Percentiles rank a stretch among this genome's conserved stretches.
Evolutionary conservation across 2,113 vertebrate genomes (phyloP).

Genomic region (Megalops atlanticus): DNA sequence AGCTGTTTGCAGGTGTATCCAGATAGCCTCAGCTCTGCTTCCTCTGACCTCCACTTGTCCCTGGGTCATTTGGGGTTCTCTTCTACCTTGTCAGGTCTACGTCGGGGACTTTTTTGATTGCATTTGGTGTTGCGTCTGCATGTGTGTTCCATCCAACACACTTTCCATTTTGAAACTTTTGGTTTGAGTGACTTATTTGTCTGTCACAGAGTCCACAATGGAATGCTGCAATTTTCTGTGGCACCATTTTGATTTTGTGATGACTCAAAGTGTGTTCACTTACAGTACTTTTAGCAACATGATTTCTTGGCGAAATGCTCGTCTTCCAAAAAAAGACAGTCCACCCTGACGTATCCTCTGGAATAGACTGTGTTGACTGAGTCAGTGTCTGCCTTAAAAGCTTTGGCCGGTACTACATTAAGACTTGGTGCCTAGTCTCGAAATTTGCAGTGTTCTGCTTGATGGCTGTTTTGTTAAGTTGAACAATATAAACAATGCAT

Average conservation of each 20-base stretch:
- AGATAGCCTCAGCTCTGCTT: not conserved
- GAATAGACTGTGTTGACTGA: constrained; percentile 9
- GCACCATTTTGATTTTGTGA: constrained; percentile 20
- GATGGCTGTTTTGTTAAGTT: constrained; percentile 15
- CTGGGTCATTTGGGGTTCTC: not conserved
- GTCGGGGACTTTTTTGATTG: not conserved
- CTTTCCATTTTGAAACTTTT: not conserved
- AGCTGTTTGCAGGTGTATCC: not conserved
- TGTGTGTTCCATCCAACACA: not conserved
- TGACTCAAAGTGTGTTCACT: not conserved
- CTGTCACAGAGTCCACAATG: not conserved
- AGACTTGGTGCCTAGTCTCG: constrained; percentile 49
- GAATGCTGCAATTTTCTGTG: not conserved
- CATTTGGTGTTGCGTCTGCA: not conserved
- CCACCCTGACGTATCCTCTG: constrained; percentile 19
- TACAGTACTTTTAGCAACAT: not conserved
- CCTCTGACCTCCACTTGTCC: constrained; percentile 14
- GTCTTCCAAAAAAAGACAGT: constrained; percentile 48
- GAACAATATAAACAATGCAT: constrained; percentile 19
- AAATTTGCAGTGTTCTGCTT: constrained; percentile 34
- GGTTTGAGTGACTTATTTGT: not conserved
- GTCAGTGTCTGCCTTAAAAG: constrained; percentile 38
- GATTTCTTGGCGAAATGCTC: constrained; percentile 18
- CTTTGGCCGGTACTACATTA: constrained; percentile 38
- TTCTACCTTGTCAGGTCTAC: not conserved